Base-by-base conservation (phyloP, 2,113 vertebrate species). In the Bufo bufo region DNA sequence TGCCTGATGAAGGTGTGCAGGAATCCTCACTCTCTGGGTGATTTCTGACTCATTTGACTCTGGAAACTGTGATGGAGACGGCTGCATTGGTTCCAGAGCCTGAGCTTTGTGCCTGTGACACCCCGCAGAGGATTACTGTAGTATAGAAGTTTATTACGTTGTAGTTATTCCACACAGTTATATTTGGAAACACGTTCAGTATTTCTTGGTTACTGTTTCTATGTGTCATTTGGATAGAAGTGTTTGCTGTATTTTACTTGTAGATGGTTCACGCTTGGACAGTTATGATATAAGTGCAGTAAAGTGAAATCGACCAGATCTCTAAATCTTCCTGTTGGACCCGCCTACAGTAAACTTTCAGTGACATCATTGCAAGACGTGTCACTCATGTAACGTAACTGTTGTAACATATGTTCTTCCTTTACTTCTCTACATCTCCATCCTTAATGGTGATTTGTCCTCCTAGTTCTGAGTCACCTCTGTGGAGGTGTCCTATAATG, bases 201-300 rank as follows among this genome's bases (percentile, higher is more conserved):
- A 71, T 71, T 71, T 71, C 66, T 71, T 71, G 33, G 66, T 71
- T 71, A 71, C 66, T 14, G 66, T 71, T 71, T 71, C 66, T 71
- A 71, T 71, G 66, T 71, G 66, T 71, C 66, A 13, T 71, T 13
- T 13, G 66, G 66, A 71, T 33, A 9, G n/a, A 23, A 71, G 23
- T 3, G 11, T 33, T 71, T 14, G 23, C 66, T 33, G 43, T 71
- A 43, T 71, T 71, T 71, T 71, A 12, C 11, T 66, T 71, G 12
- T 71, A 71, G n/a, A 71, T 33, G 66, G 23, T 71, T 71, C 66
- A 43, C 23, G 43, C 65, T 66, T 66, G n/a, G n/a, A 11, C 10
- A 71, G 3, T 71, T 71, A 69, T 66, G n/a, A 23, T 23, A n/a
- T 23, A 66, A 66, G 65, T 71, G 66, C 66, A 71, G 66, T 43